A percentile compares a stretch with the other conserved stretches of the same genome.
phyloP scores from a whole-genome alignment of 92 coral and sea anemone species.

The Parazoanthus darwini region DNA sequence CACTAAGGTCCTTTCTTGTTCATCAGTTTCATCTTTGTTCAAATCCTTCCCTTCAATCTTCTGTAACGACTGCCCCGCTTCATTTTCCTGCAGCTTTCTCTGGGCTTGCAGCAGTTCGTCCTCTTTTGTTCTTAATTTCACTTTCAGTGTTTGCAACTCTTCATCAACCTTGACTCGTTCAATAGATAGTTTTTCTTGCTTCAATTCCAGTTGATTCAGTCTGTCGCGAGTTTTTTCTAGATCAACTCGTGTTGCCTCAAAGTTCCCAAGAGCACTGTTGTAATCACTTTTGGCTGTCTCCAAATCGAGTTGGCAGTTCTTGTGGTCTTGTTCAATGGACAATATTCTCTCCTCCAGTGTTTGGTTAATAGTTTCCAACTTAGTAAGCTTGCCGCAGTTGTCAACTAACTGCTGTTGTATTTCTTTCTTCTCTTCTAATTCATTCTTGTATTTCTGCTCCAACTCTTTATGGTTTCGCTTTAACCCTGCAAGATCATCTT shows the following conservation, averaged over 20 bases:
- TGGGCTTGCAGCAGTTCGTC: constrained; percentile 11
- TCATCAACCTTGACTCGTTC: constrained; percentile 7
- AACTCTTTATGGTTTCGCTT: constrained; percentile 14
- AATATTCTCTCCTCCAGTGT: constrained; percentile 9
- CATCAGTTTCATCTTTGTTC: neutral
- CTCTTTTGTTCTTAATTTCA: constrained; percentile 4
- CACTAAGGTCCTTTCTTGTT: neutral
- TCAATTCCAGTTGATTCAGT: neutral
- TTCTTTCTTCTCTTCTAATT: neutral
- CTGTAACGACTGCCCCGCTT: neutral
- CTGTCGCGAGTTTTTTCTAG: neutral
- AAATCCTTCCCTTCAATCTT: neutral
- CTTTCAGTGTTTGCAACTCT: neutral
- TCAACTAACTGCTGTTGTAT: constrained; percentile 14
- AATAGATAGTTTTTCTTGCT: neutral
- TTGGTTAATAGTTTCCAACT: constrained; percentile 27
- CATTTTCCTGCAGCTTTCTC: neutral
- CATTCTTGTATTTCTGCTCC: constrained; percentile 23
- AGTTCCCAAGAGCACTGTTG: neutral
- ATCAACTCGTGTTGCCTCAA: constrained; percentile 9
- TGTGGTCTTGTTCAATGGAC: constrained; percentile 23
- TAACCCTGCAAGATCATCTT: constrained; percentile 1
- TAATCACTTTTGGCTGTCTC: neutral
- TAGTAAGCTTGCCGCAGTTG: constrained; percentile 11
- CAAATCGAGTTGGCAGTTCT: neutral